Conservation (phyloP, 1,140 invertebrate genomes). For the Macrobrachium rosenbergii region DNA sequence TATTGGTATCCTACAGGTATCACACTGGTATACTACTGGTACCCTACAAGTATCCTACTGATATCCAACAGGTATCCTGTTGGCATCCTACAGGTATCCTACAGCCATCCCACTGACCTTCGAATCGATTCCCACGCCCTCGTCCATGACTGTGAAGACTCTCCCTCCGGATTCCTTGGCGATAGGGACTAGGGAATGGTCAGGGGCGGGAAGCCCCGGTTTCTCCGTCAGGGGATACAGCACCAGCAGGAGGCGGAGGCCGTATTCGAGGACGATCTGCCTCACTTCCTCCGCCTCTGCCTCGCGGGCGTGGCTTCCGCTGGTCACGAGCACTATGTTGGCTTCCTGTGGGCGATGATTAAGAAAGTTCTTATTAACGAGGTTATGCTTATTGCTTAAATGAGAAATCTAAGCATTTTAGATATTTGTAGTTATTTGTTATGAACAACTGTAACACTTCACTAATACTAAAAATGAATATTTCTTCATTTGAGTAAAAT, state of each 20-base stretch:
- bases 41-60: too few species aligned
- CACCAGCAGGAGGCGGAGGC: slow-evolving; percentile 34
- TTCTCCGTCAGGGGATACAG: slow-evolving; percentile 61
- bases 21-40: too few species aligned
- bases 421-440: too few species aligned
- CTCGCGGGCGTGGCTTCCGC: slow-evolving; percentile 36
- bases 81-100: too few species aligned
- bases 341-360: neutral
- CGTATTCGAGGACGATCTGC: slow-evolving; percentile 8
- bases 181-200: slow-evolving; percentile 70
- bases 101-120: slow-evolving; percentile 67
- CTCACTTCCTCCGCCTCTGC: slow-evolving; percentile 33
- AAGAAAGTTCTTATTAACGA: too few species aligned
- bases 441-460: too few species aligned
- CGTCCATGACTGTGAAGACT: slow-evolving; percentile 72
- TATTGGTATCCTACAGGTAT: too few species aligned
- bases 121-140: slow-evolving; percentile 72
- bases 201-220: slow-evolving; percentile 51
- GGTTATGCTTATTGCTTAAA: too few species aligned
- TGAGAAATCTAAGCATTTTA: too few species aligned
- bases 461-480: too few species aligned
- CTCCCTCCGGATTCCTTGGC: slow-evolving; percentile 71
- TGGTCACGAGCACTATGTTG: slow-evolving; percentile 44
- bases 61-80: too few species aligned
- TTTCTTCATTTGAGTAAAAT: too few species aligned